Evolutionary conservation across 1,140 invertebrate species (phyloP), one percentile per base, ranked within the genome.

Genomic region (Notospermus geniculatus): DNA sequence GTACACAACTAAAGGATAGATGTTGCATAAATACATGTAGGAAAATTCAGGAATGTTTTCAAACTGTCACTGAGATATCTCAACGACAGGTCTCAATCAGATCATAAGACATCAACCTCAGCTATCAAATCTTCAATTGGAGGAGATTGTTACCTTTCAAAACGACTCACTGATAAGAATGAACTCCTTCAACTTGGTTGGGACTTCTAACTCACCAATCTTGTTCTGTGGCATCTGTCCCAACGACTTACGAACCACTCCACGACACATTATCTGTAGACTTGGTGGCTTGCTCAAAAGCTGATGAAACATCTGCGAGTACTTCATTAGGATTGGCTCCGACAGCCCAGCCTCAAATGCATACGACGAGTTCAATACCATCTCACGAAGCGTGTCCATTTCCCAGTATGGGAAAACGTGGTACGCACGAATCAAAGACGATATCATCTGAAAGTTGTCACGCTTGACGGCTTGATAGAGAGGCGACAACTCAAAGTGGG

Each of bases 401-500:
- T 54, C 57, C 9, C 64, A 57, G 36, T 66, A 67, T 25, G 71
- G 71, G 9, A 66, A 25, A 23, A 59, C 58, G n/a, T 62, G 65
- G 59, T 74, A 76, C 46, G 73, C 76, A 5, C 69, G 59, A 5
- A 79, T 43, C 23, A 79, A 54, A 27, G 77, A 50, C 43, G 71
- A 60, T 32, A 79, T 66, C 55, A 78, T 65, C 53, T 74, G 66
- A 9, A 73, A 36, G 67, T 74, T 73, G 61, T 73, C 70, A 57
- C 77, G 75, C 32, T 72, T 74, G 43, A 78, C 50, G 23, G 76
- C 72, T 39, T 73, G 52, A 63, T 75, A 80, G 25, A 80, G 50
- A 11, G 79, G 79, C 54, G 78, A 73, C 27, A 79, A 63, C 45
- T 70, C 71, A 61, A 79, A 71, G 64, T 79, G 77, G 28, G 77